These are phyloP conservation scores for Acanthurus lineatus DNA, from an alignment of 2,797 vertebrate genomes.

Conservation along the genomic window DNA sequence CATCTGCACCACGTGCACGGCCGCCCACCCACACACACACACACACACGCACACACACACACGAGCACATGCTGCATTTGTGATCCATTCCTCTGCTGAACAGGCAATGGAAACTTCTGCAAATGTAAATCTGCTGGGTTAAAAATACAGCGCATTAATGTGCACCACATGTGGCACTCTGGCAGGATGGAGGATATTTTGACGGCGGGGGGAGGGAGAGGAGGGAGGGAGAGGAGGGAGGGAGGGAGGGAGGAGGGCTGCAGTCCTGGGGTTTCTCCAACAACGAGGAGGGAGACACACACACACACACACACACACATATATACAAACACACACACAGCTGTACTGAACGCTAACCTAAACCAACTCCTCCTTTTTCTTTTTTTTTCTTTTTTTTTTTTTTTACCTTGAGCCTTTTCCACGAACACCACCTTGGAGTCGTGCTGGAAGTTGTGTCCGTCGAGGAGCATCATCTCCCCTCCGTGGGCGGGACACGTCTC, in stretches of 20 bases:
- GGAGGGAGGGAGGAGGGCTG: constrained; percentile 37
- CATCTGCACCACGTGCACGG: constrained; percentile 24
- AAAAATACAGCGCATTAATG: constrained; percentile 90
- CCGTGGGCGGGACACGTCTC: constrained; percentile 92
- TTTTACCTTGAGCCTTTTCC: constrained; percentile 97
- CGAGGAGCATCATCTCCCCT: constrained; percentile 93
- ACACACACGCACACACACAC: no score
- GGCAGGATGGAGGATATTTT: constrained; percentile 85
- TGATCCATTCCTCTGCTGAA: constrained; percentile 83
- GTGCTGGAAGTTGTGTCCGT: constrained; percentile 96
- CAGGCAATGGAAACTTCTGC: constrained; percentile 90
- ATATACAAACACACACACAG: constrained; percentile 34
- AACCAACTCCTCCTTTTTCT: constrained; percentile 36
- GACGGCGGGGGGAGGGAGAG: constrained; percentile 69
- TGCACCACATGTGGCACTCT: constrained; percentile 89
- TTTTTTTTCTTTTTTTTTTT: background rate
- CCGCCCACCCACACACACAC: constrained; percentile 47
- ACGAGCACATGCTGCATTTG: constrained; percentile 76
- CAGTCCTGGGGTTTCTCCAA: constrained; percentile 82
- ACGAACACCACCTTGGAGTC: constrained; percentile 99
- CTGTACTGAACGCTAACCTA: background rate
- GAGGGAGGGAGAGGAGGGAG: constrained; percentile 10
- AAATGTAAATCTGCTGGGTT: constrained; percentile 89
- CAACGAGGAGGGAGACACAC: constrained; percentile 50
- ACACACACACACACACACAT: constrained; percentile 54